Percentiles rank a stretch among this genome's conserved stretches.
Conservation (phyloP, 2,113 vertebrate species). For the Trinectes maculatus region DNA sequence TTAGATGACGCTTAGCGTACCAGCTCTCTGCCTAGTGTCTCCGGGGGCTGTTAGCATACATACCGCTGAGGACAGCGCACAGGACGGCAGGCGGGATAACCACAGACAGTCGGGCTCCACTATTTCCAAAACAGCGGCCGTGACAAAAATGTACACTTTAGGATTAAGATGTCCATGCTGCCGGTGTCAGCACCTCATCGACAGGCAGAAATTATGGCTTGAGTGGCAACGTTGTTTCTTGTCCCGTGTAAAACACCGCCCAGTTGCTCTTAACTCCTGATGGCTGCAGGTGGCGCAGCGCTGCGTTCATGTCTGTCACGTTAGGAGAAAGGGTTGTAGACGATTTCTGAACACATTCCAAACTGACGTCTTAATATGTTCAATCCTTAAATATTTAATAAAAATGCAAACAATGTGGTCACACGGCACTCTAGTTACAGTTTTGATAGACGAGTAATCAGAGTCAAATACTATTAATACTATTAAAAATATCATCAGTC, state of each 20-base stretch:
- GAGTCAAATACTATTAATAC: neutral
- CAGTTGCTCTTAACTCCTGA: conserved; percentile 43
- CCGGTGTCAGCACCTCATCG: neutral
- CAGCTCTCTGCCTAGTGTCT: conserved; percentile 34
- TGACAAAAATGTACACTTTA: neutral
- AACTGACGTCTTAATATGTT: neutral
- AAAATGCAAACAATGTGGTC: too few species aligned
- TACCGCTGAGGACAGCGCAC: conserved; percentile 46
- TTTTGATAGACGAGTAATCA: too few species aligned
- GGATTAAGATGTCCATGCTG: conserved; percentile 24
- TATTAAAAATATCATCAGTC: neutral
- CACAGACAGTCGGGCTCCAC: conserved; percentile 18
- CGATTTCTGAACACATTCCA: neutral
- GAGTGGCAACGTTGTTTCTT: neutral
- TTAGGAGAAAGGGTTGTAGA: neutral
- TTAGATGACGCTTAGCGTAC: conserved; percentile 29
- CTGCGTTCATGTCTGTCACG: conserved; percentile 50
- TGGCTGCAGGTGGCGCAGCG: conserved; percentile 58
- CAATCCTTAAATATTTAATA: too few species aligned
- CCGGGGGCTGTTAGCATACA: conserved; percentile 26
- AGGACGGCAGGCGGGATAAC: conserved; percentile 44
- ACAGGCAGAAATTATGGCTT: neutral
- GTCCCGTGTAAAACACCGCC: conserved; percentile 50
- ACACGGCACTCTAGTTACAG: too few species aligned
- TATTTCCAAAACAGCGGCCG: conserved; percentile 23